These are phyloP conservation scores for Nomada lathburiana DNA, from an alignment of 2,888 invertebrate species.

Conservation along the genomic window DNA sequence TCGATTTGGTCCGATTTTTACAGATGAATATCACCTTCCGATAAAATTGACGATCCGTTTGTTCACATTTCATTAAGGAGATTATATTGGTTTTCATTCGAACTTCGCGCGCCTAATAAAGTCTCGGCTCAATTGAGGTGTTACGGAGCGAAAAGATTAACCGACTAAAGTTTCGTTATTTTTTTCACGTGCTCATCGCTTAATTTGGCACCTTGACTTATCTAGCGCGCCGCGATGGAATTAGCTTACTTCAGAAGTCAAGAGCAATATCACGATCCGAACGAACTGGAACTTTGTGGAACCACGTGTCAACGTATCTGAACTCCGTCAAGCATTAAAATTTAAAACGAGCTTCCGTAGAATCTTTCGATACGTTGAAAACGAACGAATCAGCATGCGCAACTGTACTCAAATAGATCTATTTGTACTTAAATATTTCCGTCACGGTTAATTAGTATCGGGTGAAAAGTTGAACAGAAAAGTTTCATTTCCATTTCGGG, in stretches of 20 bases:
- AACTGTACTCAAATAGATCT: neutral
- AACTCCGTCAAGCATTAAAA: neutral
- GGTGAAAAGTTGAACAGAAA: too few species aligned
- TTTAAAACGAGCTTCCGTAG: neutral
- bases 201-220: neutral
- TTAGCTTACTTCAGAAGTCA: slow-evolving; percentile 32
- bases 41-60: too few species aligned
- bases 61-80: too few species aligned
- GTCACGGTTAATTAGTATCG: too few species aligned
- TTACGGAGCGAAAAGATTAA: neutral
- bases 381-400: neutral
- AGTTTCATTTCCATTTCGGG: too few species aligned
- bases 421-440: too few species aligned
- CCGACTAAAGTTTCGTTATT: neutral
- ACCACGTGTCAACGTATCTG: slow-evolving; percentile 14
- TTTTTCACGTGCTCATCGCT: neutral
- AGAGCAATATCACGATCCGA: slow-evolving; percentile 17
- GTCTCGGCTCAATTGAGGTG: neutral
- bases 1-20: too few species aligned
- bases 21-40: too few species aligned
- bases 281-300: slow-evolving; percentile 21
- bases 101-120: too few species aligned
- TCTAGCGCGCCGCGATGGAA: neutral
- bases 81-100: too few species aligned
- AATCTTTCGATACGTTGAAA: neutral